These are phyloP conservation scores for Orgyia antiqua DNA, from an alignment of 2,888 invertebrate genomes.

Conservation along the genomic window DNA sequence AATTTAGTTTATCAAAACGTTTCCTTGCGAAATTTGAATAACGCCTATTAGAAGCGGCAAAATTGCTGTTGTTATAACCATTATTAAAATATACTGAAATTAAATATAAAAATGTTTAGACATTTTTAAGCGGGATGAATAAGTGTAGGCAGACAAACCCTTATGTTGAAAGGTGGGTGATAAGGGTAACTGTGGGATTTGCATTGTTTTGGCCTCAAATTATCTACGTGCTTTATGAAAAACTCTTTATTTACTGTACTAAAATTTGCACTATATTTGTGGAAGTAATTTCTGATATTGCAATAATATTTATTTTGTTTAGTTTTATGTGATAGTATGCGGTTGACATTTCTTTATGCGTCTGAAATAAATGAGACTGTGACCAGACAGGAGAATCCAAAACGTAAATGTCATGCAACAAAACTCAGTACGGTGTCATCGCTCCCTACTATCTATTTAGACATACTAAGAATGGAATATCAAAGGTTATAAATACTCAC, in stretches of 20 bases:
- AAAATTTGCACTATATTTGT: slow-evolving; percentile 6
- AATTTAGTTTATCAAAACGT: no score
- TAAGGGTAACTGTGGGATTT: slow-evolving; percentile 38
- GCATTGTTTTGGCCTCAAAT: slow-evolving; percentile 30
- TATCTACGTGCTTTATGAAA: slow-evolving; percentile 27
- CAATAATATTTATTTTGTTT: slow-evolving; percentile 2
- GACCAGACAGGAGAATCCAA: slow-evolving; percentile 53
- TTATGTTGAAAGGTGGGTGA: slow-evolving; percentile 49
- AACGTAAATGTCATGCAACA: slow-evolving; percentile 68
- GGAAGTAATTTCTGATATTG: neutral
- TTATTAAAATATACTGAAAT: no score
- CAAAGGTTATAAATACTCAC: neutral
- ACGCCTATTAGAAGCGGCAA: no score
- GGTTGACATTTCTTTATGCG: slow-evolving; percentile 27
- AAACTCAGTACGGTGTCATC: slow-evolving; percentile 52
- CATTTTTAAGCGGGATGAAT: slow-evolving; percentile 35
- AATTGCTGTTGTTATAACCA: no score
- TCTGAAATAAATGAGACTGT: slow-evolving; percentile 54
- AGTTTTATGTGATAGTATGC: slow-evolving; percentile 13
- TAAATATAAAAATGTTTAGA: slow-evolving; percentile 42
- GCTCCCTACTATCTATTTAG: slow-evolving; percentile 38
- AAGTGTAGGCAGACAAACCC: no score
- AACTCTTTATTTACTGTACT: slow-evolving; percentile 11
- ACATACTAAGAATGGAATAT: slow-evolving; percentile 18
- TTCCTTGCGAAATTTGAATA: no score